phyloP scores from a whole-genome alignment of 2,888 invertebrate genomes.

The Apomyelois bistriatella region DNA sequence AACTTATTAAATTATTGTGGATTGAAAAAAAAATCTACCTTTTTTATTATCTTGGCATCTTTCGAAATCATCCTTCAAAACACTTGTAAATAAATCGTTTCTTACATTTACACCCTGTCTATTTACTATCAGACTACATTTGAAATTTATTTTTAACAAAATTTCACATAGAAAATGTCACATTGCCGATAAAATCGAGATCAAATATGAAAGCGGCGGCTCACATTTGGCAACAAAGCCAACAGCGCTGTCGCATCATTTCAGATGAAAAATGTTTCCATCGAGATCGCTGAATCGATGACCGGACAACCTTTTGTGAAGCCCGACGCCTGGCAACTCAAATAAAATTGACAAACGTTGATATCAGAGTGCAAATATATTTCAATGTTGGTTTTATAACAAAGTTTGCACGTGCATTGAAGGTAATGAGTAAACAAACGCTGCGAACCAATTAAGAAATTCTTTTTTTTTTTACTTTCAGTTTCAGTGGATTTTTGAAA shows the following conservation, averaged over 20 bases:
- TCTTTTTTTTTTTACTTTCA: no score
- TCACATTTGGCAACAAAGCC: not conserved
- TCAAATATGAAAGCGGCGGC: not conserved
- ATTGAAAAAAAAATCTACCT: no score
- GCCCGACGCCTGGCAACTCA: not conserved
- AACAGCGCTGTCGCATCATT: conserved; percentile 1
- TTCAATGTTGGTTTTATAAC: not conserved
- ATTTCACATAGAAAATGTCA: not conserved
- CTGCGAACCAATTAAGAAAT: no score
- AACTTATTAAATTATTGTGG: no score
- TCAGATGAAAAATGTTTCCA: conserved; percentile 1
- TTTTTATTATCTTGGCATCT: no score
- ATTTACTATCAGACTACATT: not conserved
- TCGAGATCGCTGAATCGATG: not conserved
- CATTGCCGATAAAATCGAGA: not conserved
- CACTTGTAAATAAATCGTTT: no score
- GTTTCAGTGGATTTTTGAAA: no score
- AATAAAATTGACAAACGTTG: not conserved
- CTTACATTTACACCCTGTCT: no score
- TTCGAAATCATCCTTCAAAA: no score
- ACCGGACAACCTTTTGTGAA: not conserved
- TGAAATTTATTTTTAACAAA: not conserved
- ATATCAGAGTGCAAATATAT: not conserved
- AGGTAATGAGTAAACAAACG: not conserved
- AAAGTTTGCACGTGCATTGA: not conserved